Evolutionary conservation across 92 coral and sea anemone genomes (phyloP), one percentile per base, ranked within the genome.

Genomic region (Bergia puertoricense): DNA sequence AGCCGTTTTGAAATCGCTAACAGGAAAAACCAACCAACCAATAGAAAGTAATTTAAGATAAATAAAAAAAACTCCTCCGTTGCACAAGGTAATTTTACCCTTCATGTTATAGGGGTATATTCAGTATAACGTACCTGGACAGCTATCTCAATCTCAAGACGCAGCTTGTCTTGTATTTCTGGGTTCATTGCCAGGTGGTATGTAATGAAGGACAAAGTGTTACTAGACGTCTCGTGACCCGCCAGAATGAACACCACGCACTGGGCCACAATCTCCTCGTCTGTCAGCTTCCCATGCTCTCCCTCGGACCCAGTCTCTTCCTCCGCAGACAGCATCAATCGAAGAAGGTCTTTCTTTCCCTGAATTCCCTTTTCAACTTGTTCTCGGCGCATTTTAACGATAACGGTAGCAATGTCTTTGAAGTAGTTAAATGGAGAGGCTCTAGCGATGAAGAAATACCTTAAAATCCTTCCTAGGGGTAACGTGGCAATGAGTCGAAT

Each of bases 101-200:
- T 30, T 30, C 30, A 30, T 30, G 30, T 30, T 30, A 30, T 30
- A 30, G 30, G 30, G 30, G 30, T 30, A 30, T 30, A 30, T 30
- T 30, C 30, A 30, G 30, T 30, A 30, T 30, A 30, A 30, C 79
- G 37, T 76, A 76, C 79, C 79, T 76, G 79, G 0, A 76, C 22
- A 39, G 51, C 79, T 10, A 39, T 76, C 42, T 76, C 54, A 7
- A 76, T 76, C 79, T 42, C 79, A 42, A 39, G 30, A 30, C 30
- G 30, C 30, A 30, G 30, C 30, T 30, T 30, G 30, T 30, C 30
- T 30, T 30, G 30, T 2, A 2, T 23, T 5, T 45, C 81, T 2
- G 81, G 81, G 81, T 77, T 77, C 81, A 43, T 20, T 9, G 81
- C 81, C 57, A 77, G 13, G 7, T 77, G 81, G 22, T 77, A 77